Conservation (phyloP, 2,113 vertebrate species). For the Eulemur macaco region DNA sequence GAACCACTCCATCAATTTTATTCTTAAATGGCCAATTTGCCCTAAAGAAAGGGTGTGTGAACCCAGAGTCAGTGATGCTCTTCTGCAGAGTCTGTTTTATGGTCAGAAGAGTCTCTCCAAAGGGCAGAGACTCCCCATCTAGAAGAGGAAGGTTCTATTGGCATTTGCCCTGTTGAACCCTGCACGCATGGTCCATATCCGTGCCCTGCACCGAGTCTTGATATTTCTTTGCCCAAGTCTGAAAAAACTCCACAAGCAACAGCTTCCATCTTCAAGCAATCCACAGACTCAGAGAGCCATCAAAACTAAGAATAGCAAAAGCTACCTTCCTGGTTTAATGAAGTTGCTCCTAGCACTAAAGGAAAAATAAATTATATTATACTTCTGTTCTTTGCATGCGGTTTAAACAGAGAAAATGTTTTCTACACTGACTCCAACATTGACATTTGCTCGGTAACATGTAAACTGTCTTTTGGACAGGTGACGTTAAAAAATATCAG, state of each 20-base stretch:
- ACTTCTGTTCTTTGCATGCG: neutral
- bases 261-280: conserved; percentile 38
- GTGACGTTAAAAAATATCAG: conserved; percentile 43
- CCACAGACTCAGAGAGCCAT: conserved; percentile 37
- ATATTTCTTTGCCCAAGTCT: neutral
- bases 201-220: neutral
- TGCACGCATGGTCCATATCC: neutral
- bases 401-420: conserved; percentile 19
- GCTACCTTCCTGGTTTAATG: neutral
- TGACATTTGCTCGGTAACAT: neutral
- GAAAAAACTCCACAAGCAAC: conserved; percentile 53
- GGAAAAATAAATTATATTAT: neutral
- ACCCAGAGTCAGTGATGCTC: neutral
- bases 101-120: neutral
- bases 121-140: neutral
- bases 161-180: neutral
- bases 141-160: neutral
- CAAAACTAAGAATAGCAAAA: conserved; percentile 61
- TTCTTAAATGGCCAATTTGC: neutral
- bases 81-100: neutral
- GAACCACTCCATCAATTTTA: neutral
- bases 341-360: neutral
- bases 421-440: neutral
- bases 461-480: conserved; percentile 36
- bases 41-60: neutral